Conservation (phyloP, 1,140 invertebrate genomes). For the Rhopalosiphum padi region DNA sequence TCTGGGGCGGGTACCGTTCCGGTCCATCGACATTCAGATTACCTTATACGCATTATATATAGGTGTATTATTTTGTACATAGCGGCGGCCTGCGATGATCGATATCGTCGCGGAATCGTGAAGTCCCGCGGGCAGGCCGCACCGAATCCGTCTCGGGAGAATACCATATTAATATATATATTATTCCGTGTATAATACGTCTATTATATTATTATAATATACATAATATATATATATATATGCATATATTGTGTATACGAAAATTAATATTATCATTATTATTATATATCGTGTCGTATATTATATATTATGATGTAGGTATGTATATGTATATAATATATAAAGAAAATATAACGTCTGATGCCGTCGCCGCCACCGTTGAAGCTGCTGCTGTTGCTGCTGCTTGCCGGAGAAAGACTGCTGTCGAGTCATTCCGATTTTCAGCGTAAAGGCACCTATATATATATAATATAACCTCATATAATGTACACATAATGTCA, state of each 20-base stretch:
- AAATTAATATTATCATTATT: not conserved
- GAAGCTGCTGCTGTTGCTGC: not conserved
- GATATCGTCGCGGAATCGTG: not conserved
- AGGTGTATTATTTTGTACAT: not conserved
- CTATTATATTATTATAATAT: not conserved
- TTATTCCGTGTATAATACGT: no score
- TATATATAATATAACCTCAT: not conserved
- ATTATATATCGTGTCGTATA: not conserved
- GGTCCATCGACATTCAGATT: not conserved
- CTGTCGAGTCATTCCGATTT: not conserved
- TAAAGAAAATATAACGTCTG: not conserved
- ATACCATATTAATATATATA: not conserved
- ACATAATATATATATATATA: no score
- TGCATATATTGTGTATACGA: not conserved
- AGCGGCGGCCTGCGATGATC: not conserved
- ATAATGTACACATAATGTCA: not conserved
- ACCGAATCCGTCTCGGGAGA: not conserved
- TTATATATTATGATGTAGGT: not conserved
- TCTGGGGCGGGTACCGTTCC: not conserved
- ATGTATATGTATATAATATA: not conserved
- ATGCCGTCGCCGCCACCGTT: no score
- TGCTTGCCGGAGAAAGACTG: not conserved
- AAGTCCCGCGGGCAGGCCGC: not conserved
- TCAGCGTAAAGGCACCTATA: not conserved
- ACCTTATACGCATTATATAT: not conserved